These are phyloP conservation scores for Manis crassicaudata DNA, from an alignment of 2,797 vertebrate genomes.

Conservation along the genomic window DNA sequence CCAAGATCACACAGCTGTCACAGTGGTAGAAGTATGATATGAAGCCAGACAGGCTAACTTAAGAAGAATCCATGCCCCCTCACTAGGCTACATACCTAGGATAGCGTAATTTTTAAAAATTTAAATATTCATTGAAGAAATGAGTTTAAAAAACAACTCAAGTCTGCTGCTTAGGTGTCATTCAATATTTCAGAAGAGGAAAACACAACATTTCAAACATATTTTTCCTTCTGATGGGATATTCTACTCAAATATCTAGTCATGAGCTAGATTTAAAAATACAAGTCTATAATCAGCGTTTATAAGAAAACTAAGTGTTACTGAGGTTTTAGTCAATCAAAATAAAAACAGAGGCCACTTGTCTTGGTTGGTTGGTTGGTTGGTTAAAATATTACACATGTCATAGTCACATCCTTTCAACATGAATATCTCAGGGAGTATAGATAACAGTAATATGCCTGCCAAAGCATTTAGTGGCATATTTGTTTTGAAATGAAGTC, in stretches of 20 bases:
- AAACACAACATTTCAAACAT: not conserved
- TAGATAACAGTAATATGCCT: not conserved
- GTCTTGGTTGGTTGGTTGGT: not conserved
- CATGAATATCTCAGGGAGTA: not conserved
- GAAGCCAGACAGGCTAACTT: not conserved
- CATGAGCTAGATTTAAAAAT: slow-evolving; percentile 6
- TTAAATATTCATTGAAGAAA: not conserved
- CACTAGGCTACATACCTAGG: not conserved
- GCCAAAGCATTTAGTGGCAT: not conserved
- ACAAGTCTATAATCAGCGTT: not conserved
- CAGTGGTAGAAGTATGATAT: not conserved
- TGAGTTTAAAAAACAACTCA: not conserved
- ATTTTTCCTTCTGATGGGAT: not conserved
- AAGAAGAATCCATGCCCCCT: not conserved
- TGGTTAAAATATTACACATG: not conserved
- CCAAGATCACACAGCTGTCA: not conserved
- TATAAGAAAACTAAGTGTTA: not conserved
- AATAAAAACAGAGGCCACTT: not conserved
- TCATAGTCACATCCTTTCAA: not conserved
- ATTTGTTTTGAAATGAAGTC: slow-evolving; percentile 43
- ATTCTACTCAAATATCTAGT: not conserved
- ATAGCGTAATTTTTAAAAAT: not conserved
- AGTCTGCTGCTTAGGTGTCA: not conserved
- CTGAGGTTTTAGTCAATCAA: not conserved
- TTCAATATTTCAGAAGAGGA: not conserved